These are phyloP conservation scores for Drosophila auraria DNA, from an alignment of 1,140 invertebrate genomes.

Conservation along the genomic window DNA sequence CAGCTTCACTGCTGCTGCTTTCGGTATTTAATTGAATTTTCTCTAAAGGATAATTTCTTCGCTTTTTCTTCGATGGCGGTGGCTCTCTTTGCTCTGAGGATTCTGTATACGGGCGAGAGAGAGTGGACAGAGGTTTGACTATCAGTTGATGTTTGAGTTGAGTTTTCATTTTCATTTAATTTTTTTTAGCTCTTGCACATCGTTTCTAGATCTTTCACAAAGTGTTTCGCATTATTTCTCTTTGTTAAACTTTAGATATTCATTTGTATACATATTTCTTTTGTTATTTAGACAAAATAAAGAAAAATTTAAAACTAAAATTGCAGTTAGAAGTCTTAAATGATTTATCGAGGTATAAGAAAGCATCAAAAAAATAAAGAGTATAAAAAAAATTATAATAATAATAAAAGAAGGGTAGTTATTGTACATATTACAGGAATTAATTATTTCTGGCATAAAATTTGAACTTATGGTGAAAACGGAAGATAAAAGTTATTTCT, in stretches of 20 bases:
- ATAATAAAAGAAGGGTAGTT: neutral
- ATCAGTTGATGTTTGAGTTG: constrained; percentile 68
- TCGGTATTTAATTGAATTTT: constrained; percentile 44
- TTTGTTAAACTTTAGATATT: neutral
- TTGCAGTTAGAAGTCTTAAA: neutral
- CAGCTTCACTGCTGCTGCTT: constrained; percentile 39
- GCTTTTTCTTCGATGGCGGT: constrained; percentile 26
- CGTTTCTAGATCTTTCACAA: constrained; percentile 47
- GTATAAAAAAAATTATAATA: neutral
- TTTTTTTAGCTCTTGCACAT: constrained; percentile 10
- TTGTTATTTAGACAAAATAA: neutral
- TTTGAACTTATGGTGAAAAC: constrained; percentile 56
- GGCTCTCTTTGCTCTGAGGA: constrained; percentile 36
- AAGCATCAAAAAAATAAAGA: neutral
- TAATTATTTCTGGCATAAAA: neutral
- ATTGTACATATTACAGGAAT: neutral
- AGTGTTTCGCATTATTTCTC: constrained; percentile 34
- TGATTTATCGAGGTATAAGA: neutral
- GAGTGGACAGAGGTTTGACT: constrained; percentile 61
- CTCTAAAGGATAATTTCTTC: constrained; percentile 42
- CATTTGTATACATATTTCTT: neutral
- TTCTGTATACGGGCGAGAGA: constrained; percentile 77
- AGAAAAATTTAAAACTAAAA: no score
- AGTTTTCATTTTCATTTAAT: constrained; percentile 18
- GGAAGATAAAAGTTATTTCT: no score